Conservation (phyloP, 2,113 vertebrate genomes). For the Sturnus vulgaris region DNA sequence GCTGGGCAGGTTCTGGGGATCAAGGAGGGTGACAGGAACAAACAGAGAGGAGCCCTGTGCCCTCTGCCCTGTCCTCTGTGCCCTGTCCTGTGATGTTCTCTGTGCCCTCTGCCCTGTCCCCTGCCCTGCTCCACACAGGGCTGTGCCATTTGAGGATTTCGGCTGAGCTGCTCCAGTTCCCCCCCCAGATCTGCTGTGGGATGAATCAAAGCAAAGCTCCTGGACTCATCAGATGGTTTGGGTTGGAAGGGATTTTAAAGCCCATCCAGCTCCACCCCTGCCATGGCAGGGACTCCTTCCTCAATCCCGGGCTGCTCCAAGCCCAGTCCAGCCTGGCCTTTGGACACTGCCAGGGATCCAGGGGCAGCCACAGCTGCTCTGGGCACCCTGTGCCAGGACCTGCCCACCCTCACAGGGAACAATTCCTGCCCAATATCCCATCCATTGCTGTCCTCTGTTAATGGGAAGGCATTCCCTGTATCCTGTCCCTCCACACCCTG, state of each 20-base stretch:
- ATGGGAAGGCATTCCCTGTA: not conserved
- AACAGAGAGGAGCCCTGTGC: not conserved
- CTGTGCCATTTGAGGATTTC: not conserved
- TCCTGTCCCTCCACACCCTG: not conserved
- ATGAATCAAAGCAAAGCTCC: not conserved
- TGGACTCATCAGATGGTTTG: too few species aligned
- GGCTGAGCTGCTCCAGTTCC: not conserved
- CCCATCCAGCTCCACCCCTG: not conserved
- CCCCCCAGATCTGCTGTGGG: not conserved
- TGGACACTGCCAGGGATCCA: not conserved
- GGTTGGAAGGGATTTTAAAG: not conserved
- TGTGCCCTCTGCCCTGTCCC: too few species aligned
- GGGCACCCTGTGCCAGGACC: not conserved
- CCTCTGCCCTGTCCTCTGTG: not conserved
- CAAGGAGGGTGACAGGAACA: not conserved
- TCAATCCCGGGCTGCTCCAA: not conserved
- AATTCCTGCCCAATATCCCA: not conserved
- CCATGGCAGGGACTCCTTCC: not conserved
- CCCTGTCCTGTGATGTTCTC: not conserved
- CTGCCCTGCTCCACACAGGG: fast-evolving
- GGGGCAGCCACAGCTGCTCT: not conserved
- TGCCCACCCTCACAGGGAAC: fast-evolving
- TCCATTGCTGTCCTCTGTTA: not conserved
- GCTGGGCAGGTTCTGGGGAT: not conserved
- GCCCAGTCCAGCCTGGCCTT: not conserved